These are phyloP conservation scores for Araneus ventricosus DNA, from an alignment of 1,140 invertebrate genomes.

Conservation along the genomic window DNA sequence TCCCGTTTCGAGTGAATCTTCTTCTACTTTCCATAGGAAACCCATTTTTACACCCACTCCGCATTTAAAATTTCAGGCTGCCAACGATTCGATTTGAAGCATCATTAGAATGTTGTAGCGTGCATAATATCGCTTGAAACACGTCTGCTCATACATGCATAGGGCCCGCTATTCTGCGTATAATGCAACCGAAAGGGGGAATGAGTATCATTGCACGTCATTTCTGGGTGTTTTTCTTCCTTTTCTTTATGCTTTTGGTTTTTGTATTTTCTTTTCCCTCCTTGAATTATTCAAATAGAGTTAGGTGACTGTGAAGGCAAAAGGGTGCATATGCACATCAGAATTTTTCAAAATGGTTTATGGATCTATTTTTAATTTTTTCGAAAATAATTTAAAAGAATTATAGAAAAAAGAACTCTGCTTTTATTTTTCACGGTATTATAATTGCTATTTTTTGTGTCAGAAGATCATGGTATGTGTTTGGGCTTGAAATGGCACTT, in stretches of 20 bases:
- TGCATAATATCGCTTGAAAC: conserved; percentile 28
- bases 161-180: background rate
- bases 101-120: conserved; percentile 41
- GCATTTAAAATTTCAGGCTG: conserved; percentile 25
- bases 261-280: background rate
- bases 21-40: conserved; percentile 60
- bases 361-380: background rate
- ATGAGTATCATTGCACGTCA: background rate
- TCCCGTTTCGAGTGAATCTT: background rate
- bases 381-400: no score
- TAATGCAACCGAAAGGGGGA: background rate
- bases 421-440: no score
- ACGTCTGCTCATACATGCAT: background rate
- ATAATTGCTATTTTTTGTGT: no score
- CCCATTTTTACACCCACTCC: conserved; percentile 49
- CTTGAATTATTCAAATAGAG: conserved; percentile 40
- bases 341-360: background rate
- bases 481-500: no score
- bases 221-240: background rate
- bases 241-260: background rate
- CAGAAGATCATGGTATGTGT: no score
- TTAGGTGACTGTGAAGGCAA: background rate
- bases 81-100: conserved; percentile 53
- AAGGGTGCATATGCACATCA: background rate
- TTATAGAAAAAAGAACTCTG: no score